phyloP scores from a whole-genome alignment of 2,888 invertebrate genomes.

The Apamea epomidion region DNA sequence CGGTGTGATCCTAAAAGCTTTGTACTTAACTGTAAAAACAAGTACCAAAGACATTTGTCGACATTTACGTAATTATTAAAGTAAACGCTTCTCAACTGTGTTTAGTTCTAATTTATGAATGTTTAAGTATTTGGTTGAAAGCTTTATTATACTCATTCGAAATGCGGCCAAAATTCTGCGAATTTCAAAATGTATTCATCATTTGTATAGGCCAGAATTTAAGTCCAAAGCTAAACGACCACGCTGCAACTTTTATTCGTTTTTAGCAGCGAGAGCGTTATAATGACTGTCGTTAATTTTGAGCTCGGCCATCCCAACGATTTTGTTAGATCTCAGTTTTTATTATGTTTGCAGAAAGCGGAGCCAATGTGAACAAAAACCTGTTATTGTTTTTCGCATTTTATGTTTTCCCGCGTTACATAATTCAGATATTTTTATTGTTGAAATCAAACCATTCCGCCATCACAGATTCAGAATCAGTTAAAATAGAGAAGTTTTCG shows the following conservation, averaged over 20 bases:
- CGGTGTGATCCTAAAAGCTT: constrained; percentile 57
- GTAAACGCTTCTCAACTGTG: constrained; percentile 51
- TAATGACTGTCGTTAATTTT: constrained; percentile 77
- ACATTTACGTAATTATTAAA: constrained; percentile 62
- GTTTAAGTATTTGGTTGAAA: constrained; percentile 52
- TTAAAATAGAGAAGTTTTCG: constrained; percentile 17
- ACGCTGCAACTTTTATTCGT: constrained; percentile 75
- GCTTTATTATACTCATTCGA: constrained; percentile 48
- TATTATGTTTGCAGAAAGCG: constrained; percentile 69
- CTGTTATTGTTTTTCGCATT: constrained; percentile 53
- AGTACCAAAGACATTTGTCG: constrained; percentile 51
- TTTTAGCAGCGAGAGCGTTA: constrained; percentile 71
- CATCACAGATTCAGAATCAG: constrained; percentile 11
- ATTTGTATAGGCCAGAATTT: constrained; percentile 63
- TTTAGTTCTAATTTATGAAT: constrained; percentile 65
- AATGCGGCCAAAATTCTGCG: constrained; percentile 51
- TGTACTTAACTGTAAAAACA: constrained; percentile 62
- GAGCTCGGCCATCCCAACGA: constrained; percentile 73
- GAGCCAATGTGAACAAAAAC: constrained; percentile 67
- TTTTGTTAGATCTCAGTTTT: constrained; percentile 73
- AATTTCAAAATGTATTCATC: constrained; percentile 54
- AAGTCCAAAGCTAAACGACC: constrained; percentile 64
- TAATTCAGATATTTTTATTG: constrained; percentile 20
- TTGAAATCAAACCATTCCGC: constrained; percentile 2
- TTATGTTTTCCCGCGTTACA: constrained; percentile 27